Percentiles rank a stretch among this genome's conserved stretches.
These are phyloP conservation scores for Echinometra lucunter DNA, from an alignment of 53 echinoderm and acorn worm species.

Conservation along the genomic window DNA sequence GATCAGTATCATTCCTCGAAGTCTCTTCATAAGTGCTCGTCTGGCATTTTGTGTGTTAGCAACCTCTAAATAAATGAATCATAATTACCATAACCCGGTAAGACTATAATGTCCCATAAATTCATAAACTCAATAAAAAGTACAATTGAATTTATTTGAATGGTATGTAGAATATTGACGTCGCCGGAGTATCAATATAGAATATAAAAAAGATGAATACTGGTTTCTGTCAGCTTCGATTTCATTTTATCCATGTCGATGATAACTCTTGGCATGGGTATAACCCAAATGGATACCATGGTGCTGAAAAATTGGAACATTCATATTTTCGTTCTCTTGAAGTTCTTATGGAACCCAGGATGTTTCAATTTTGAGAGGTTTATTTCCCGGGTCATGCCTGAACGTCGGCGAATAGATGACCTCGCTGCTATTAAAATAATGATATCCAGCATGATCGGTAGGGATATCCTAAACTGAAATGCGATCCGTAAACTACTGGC, in stretches of 20 bases:
- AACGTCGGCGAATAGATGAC: background rate
- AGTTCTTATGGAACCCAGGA: background rate
- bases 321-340: background rate
- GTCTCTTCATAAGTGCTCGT: too few relatives aligned
- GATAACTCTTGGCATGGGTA: background rate
- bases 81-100: background rate
- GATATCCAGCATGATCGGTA: conserved; percentile 4
- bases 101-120: background rate
- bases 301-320: background rate
- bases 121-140: background rate
- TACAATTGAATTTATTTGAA: background rate
- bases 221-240: background rate
- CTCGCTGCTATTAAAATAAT: conserved; percentile 12
- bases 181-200: background rate
- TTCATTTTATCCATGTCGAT: background rate
- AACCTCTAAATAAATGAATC: background rate
- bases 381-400: background rate
- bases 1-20: too few relatives aligned
- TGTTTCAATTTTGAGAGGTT: conserved; percentile 15
- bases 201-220: background rate
- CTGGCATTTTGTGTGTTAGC: background rate
- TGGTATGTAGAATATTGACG: background rate
- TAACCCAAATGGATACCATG: background rate
- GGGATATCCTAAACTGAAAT: background rate
- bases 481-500: background rate